Conservation (phyloP, 1,140 invertebrate genomes). For the Cheumatopsyche charites region DNA sequence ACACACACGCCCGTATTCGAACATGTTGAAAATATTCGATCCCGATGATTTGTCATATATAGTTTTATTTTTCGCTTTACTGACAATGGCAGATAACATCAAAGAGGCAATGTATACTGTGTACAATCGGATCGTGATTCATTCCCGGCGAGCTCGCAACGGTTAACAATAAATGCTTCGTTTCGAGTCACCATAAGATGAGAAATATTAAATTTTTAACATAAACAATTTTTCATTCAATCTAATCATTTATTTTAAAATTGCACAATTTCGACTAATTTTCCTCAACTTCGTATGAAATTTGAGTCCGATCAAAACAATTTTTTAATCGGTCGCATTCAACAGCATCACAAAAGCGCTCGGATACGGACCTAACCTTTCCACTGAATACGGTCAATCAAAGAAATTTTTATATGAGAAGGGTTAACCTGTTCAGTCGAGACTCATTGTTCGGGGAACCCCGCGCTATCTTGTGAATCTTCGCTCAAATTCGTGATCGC, state of each 20-base stretch:
- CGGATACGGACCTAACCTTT: not conserved
- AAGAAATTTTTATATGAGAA: conserved; percentile 17
- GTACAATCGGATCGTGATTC: conserved; percentile 42
- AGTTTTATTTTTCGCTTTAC: conserved; percentile 45
- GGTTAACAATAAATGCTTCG: conserved; percentile 36
- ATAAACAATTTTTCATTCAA: too few relatives aligned
- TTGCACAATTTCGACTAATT: too few relatives aligned
- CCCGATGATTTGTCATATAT: conserved; percentile 48
- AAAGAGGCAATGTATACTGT: conserved; percentile 42
- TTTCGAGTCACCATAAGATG: not conserved
- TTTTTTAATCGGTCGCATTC: too few relatives aligned
- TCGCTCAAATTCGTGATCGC: conserved; percentile 48
- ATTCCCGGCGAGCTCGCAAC: conserved; percentile 29
- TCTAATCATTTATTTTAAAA: too few relatives aligned
- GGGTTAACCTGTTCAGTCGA: conserved; percentile 40
- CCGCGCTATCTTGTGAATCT: conserved; percentile 47
- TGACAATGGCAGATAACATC: conserved; percentile 44
- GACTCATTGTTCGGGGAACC: conserved; percentile 43
- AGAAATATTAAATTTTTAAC: too few relatives aligned
- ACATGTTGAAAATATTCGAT: conserved; percentile 40
- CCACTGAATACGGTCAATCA: not conserved
- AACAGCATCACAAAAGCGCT: too few relatives aligned
- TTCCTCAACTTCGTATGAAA: too few relatives aligned
- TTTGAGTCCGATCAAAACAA: too few relatives aligned
- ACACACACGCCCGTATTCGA: conserved; percentile 14